Evolutionary conservation across 2,797 vertebrate species (phyloP).

Genomic region (Ispidina lecontei): DNA sequence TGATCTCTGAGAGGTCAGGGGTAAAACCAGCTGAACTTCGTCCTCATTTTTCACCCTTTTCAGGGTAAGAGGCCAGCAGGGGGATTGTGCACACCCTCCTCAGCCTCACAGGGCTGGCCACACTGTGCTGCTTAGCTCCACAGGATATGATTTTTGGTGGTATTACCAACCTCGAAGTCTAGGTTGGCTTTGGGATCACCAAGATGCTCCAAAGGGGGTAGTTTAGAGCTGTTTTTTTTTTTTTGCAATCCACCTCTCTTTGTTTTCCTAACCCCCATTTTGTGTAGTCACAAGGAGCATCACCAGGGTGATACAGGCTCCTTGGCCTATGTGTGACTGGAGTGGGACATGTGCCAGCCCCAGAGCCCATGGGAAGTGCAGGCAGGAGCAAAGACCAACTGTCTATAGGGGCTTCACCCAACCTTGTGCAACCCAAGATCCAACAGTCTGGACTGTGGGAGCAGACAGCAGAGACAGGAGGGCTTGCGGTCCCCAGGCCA

Average conservation of each 20-base stretch:
- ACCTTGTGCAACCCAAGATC: too few relatives aligned
- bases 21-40: too few relatives aligned
- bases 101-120: background rate
- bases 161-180: background rate
- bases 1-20: accelerated
- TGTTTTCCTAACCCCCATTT: background rate
- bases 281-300: accelerated
- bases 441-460: background rate
- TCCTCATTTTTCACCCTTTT: background rate
- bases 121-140: background rate
- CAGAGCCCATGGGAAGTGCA: accelerated
- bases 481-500: background rate
- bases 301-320: accelerated
- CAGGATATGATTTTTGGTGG: accelerated
- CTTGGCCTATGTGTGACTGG: background rate
- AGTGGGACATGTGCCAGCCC: background rate
- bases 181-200: background rate
- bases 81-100: background rate
- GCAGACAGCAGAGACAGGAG: background rate
- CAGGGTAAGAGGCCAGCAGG: background rate
- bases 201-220: background rate
- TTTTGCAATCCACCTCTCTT: background rate
- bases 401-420: background rate
- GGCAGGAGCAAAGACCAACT: background rate
- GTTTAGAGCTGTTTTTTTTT: background rate